Base-by-base conservation (phyloP, 2,888 invertebrate species). In the Taphrorychus bicolor region DNA sequence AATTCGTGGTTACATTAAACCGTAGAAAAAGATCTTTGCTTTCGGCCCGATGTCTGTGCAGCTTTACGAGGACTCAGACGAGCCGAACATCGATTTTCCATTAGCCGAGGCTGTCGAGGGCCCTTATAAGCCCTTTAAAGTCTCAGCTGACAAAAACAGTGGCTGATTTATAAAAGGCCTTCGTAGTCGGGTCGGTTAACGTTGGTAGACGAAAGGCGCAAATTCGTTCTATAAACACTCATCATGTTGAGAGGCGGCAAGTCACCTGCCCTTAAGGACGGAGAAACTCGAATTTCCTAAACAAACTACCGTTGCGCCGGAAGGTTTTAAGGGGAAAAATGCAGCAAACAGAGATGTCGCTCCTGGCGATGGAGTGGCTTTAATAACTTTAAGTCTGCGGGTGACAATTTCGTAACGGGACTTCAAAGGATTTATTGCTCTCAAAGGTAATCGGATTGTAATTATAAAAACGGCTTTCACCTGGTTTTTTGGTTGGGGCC, bases 11-110 rank as follows among this genome's bases (percentile, higher is more conserved):
- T 17, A 17, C 45, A 45, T 45, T 45, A 45, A 45, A 45, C 45
- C 45, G 3, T 32, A 45, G 45, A 74, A 57, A 76, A 71, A 59
- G 72, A 74, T 58, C 17, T 18, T 14, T n/a, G n/a, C 19, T 51
- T 51, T 51, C 51, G 4, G 51, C 19, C 48, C n/a, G n/a, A 48
- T 9, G 21, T 51, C 51, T n/a, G 22, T 22, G 18, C 60, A 59
- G 60, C 60, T 66, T 66, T 66, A 60, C 54, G 54, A 61, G 45
- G 54, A 54, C 61, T 63, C 56, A 63, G 63, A 63, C 63, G 58
- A 61, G 56, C 56, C 45, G 49, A 48, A 68, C 67, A 68, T 68
- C 63, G 67, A 68, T 68, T 68, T 68, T 52, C 67, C 67, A 68
- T 68, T 68, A 68, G 63, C 45, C 42, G 49, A 32, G 65, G 53